Evolutionary conservation across 2,888 invertebrate genomes (phyloP).

Genomic region (Andrena dorsata): DNA sequence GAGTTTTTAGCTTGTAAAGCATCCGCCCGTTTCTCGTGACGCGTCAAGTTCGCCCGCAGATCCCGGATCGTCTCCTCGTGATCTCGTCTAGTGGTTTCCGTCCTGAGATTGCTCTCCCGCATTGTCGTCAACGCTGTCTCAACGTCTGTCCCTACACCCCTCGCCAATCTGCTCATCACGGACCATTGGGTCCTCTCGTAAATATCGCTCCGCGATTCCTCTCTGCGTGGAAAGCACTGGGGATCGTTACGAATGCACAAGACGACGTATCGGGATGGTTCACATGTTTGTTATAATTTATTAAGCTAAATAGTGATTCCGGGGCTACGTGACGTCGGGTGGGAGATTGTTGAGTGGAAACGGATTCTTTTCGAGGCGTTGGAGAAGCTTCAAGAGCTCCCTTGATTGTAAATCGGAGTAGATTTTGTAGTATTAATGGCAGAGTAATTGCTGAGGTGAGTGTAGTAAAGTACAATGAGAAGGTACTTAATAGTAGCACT

Average conservation of each 20-base stretch:
- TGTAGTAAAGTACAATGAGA: too few species aligned
- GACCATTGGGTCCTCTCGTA: conserved; percentile 74
- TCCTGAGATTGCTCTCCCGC: conserved; percentile 52
- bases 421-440: too few species aligned
- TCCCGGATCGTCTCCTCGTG: conserved; percentile 47
- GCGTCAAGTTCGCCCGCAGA: conserved; percentile 38
- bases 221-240: conserved; percentile 48
- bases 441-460: too few species aligned
- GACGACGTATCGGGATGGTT: neutral
- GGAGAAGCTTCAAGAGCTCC: too few species aligned
- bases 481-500: too few species aligned
- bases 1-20: conserved; percentile 42
- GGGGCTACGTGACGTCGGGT: too few species aligned
- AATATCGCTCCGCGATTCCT: conserved; percentile 64
- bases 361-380: too few species aligned
- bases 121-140: conserved; percentile 51
- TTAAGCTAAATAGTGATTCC: too few species aligned
- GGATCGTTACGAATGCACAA: neutral
- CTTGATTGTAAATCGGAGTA: too few species aligned
- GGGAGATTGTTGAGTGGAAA: too few species aligned
- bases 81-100: conserved; percentile 43
- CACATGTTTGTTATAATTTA: neutral
- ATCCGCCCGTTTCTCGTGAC: conserved; percentile 37
- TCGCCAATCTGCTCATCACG: conserved; percentile 70
- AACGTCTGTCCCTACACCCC: conserved; percentile 63